phyloP scores from a whole-genome alignment of 1,140 invertebrate species.

The Vollenhovia emeryi region DNA sequence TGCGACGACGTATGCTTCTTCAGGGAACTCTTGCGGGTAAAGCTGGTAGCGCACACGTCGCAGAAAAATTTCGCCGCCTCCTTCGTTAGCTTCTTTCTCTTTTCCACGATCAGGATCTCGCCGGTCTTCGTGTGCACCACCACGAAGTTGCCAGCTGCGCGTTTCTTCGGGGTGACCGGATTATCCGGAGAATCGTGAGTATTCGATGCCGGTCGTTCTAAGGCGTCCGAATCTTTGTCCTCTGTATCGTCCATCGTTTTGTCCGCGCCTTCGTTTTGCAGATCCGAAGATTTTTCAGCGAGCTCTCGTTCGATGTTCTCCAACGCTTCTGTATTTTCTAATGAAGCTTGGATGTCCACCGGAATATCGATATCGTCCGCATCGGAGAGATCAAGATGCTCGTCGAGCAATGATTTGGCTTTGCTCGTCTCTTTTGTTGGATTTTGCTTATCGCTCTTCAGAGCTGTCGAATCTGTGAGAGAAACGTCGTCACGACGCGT shows the following conservation, averaged over 20 bases:
- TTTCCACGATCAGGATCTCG: slow-evolving; percentile 83
- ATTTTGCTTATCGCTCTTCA: slow-evolving; percentile 32
- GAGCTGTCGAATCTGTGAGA: not conserved
- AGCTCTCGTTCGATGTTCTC: not conserved
- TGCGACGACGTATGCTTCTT: slow-evolving; percentile 83
- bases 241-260: not conserved
- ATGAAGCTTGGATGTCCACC: slow-evolving; percentile 34
- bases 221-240: slow-evolving; percentile 8
- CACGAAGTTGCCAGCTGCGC: slow-evolving; percentile 78
- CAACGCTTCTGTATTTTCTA: not conserved
- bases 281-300: not conserved
- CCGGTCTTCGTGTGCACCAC: slow-evolving; percentile 82
- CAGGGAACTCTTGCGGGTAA: slow-evolving; percentile 83
- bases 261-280: not conserved
- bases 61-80: slow-evolving; percentile 83
- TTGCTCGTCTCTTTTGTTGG: slow-evolving; percentile 44
- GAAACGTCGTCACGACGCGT: slow-evolving; percentile 27
- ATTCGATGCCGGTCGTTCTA: not conserved
- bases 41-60: slow-evolving; percentile 81
- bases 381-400: slow-evolving; percentile 64
- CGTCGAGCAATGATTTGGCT: slow-evolving; percentile 58
- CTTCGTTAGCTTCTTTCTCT: slow-evolving; percentile 83
- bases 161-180: slow-evolving; percentile 74
- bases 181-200: slow-evolving; percentile 22
- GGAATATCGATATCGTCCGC: slow-evolving; percentile 57